Evolutionary conservation across 2,797 vertebrate genomes (phyloP).

Genomic region (Spatula clypeata): DNA sequence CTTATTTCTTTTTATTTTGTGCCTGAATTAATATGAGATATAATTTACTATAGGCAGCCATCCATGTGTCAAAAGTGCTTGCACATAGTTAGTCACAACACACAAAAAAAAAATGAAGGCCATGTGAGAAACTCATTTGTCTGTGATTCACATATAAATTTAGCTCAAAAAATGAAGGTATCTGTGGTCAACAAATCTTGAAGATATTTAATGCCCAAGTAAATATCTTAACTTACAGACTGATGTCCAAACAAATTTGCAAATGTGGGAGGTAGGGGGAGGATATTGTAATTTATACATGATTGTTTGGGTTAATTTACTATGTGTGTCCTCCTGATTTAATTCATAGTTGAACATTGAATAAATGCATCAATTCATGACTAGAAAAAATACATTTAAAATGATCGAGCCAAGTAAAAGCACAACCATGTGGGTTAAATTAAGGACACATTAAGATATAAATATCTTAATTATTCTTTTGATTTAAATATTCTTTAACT

Average conservation of each 20-base stretch:
- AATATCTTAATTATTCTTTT: neutral
- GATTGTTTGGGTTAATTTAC: neutral
- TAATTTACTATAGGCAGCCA: neutral
- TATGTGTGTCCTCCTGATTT: neutral
- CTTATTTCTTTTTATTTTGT: neutral
- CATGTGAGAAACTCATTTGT: neutral
- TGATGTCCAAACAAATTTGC: neutral
- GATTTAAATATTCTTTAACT: neutral
- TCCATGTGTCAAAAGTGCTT: neutral
- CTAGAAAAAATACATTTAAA: neutral
- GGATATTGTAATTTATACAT: neutral
- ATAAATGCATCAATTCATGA: neutral
- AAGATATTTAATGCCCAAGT: neutral
- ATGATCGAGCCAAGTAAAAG: neutral
- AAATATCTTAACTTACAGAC: neutral
- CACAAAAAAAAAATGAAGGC: neutral
- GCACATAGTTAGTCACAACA: neutral
- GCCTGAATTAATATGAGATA: neutral
- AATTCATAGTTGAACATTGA: neutral
- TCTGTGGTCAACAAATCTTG: neutral
- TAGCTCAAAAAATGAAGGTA: neutral
- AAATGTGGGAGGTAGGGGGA: neutral
- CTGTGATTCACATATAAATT: neutral
- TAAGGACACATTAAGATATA: neutral
- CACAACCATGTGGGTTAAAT: neutral